These are phyloP conservation scores for Pyrgus malvae DNA, from an alignment of 2,888 invertebrate genomes.

Conservation along the genomic window DNA sequence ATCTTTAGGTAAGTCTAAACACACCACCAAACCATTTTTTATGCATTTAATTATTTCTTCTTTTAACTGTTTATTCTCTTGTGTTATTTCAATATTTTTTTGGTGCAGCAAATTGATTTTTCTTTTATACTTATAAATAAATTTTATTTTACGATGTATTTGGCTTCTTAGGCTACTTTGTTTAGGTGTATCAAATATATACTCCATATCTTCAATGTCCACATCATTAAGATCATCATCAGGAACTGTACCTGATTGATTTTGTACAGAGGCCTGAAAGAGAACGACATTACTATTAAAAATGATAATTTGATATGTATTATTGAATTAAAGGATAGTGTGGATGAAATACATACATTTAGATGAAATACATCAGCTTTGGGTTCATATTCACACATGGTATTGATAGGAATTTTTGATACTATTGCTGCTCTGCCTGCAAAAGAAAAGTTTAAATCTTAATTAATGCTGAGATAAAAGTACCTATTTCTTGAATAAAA, in stretches of 20 bases:
- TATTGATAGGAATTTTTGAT: too few relatives aligned
- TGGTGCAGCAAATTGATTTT: neutral
- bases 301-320: too few relatives aligned
- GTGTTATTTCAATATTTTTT: neutral
- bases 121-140: neutral
- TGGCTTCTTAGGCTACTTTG: neutral
- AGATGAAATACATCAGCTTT: too few relatives aligned
- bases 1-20: too few relatives aligned
- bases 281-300: too few relatives aligned
- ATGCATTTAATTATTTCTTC: conserved; percentile 11
- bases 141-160: conserved; percentile 4
- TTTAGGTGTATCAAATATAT: neutral
- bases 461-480: too few relatives aligned
- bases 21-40: neutral
- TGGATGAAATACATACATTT: too few relatives aligned
- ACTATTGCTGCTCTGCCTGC: too few relatives aligned
- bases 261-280: neutral
- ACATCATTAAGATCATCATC: neutral
- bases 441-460: too few relatives aligned
- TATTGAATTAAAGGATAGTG: too few relatives aligned
- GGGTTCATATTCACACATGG: too few relatives aligned
- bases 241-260: neutral
- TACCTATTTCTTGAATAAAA: too few relatives aligned
- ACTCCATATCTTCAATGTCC: neutral
- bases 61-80: neutral